These are phyloP conservation scores for Megaleporinus macrocephalus DNA, from an alignment of 2,113 vertebrate genomes.

Conservation along the genomic window DNA sequence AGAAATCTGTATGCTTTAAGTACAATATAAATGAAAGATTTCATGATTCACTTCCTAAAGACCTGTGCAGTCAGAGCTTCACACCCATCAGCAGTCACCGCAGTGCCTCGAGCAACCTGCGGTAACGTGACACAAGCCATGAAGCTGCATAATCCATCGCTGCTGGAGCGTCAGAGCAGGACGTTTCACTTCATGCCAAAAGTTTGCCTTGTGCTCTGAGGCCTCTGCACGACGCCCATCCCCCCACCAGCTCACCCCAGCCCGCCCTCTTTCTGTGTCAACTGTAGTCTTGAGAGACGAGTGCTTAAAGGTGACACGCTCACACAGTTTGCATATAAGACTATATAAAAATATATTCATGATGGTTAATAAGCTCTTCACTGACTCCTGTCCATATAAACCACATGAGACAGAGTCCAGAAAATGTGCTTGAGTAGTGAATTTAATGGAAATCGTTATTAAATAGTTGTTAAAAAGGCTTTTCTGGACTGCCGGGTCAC, in stretches of 20 bases:
- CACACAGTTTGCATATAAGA: not conserved
- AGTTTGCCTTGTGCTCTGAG: not conserved
- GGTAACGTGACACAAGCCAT: conserved; percentile 12
- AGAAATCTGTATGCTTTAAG: no score
- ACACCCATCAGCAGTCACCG: no score
- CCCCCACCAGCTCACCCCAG: conserved; percentile 24
- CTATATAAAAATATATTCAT: not conserved
- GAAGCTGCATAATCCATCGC: conserved; percentile 27
- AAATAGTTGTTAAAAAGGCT: not conserved
- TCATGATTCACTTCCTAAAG: no score
- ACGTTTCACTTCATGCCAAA: not conserved
- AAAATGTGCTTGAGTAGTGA: not conserved
- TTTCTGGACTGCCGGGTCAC: not conserved
- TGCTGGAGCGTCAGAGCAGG: not conserved
- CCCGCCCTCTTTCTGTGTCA: conserved; percentile 15
- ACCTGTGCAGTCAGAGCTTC: no score
- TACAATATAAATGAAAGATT: no score
- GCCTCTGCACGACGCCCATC: conserved; percentile 35
- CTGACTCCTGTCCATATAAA: not conserved
- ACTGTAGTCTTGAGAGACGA: conserved; percentile 1
- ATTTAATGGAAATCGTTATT: not conserved
- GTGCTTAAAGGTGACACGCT: conserved; percentile 20
- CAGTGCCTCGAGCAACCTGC: not conserved
- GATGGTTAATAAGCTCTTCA: not conserved
- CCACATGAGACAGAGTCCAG: not conserved